Percentiles rank a stretch among this genome's conserved stretches.
phyloP scores from a whole-genome alignment of 2,888 invertebrate genomes.

The Cylindroiulus punctatus region DNA sequence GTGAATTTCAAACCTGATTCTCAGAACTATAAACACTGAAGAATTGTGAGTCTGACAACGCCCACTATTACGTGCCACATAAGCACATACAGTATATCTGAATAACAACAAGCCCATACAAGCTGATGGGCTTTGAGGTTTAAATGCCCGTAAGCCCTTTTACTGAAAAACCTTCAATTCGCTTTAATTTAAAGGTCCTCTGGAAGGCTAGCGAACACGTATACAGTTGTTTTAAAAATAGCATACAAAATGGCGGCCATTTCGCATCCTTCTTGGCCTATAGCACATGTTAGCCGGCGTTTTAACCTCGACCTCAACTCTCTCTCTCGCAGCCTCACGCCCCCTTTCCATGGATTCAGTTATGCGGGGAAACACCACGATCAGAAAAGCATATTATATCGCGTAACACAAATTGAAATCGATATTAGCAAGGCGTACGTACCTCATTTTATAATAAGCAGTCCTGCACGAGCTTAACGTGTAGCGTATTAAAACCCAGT shows the following conservation, averaged over 20 bases:
- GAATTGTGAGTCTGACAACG: background rate
- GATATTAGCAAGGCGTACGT: background rate
- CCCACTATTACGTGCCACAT: background rate
- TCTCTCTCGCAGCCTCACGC: background rate
- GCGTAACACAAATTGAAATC: background rate
- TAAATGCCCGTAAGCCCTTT: background rate
- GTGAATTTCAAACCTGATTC: no score
- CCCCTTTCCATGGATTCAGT: constrained; percentile 22
- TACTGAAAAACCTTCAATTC: background rate
- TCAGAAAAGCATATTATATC: background rate
- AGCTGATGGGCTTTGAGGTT: background rate
- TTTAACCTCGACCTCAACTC: constrained; percentile 45
- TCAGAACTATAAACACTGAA: background rate
- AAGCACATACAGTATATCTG: background rate
- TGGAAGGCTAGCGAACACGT: background rate
- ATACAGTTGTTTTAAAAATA: background rate
- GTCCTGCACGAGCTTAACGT: background rate
- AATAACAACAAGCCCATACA: background rate
- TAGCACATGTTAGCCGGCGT: constrained; percentile 39
- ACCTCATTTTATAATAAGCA: background rate
- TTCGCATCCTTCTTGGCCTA: background rate
- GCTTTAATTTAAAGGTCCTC: background rate
- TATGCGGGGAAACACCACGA: background rate
- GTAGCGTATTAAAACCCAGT: background rate
- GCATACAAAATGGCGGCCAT: background rate